A percentile compares a stretch with the other conserved stretches of the same genome.
phyloP scores from a whole-genome alignment of 1,140 invertebrate species.

The Drosophila watanabei region DNA sequence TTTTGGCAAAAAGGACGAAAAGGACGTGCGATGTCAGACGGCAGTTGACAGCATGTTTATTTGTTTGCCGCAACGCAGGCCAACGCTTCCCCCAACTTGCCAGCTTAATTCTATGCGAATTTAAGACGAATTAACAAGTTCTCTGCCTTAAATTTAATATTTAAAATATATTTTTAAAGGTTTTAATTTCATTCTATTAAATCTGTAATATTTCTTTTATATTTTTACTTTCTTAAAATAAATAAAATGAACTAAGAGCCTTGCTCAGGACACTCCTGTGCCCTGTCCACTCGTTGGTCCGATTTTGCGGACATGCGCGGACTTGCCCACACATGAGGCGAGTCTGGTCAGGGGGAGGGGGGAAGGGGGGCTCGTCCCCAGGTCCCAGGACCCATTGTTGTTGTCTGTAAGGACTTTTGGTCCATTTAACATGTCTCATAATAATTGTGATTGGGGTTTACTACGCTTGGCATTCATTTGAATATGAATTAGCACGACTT shows the following conservation, averaged over 20 bases:
- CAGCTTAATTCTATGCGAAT: slow-evolving; percentile 1
- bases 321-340: slow-evolving; percentile 45
- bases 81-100: slow-evolving; percentile 3
- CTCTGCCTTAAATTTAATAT: not conserved
- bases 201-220: not conserved
- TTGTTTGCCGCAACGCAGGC: slow-evolving; percentile 61
- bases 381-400: slow-evolving; percentile 28
- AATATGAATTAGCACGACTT: slow-evolving; percentile 84
- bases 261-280: slow-evolving; percentile 15
- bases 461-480: slow-evolving; percentile 83
- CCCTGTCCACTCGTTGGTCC: slow-evolving; percentile 71
- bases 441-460: slow-evolving; percentile 85
- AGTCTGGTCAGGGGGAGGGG: not conserved
- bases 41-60: slow-evolving; percentile 83
- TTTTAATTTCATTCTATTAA: not conserved
- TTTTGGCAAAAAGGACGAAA: slow-evolving; percentile 19
- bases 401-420: slow-evolving; percentile 79
- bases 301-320: slow-evolving; percentile 65
- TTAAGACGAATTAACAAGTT: slow-evolving; percentile 2
- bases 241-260: too few species aligned
- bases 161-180: not conserved
- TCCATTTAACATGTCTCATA: slow-evolving; percentile 85
- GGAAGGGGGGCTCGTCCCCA: not conserved
- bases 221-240: not conserved
- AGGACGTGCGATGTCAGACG: slow-evolving; percentile 74